Base-by-base conservation (phyloP, 2,888 invertebrate species). In the Hipparchia semele region DNA sequence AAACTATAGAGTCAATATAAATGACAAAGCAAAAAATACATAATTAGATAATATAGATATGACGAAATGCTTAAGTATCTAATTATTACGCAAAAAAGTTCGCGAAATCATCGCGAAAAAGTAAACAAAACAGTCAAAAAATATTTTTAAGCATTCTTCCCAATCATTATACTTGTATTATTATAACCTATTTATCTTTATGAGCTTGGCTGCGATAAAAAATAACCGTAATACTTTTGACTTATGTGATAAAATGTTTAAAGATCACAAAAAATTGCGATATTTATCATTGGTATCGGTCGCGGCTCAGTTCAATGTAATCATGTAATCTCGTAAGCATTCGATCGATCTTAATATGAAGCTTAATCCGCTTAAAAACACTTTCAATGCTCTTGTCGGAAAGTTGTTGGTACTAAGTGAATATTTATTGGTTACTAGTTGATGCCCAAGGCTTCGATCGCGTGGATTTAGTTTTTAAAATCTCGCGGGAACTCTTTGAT, bases 201-300 rank as follows among this genome's bases (percentile, higher is more conserved):
- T 65, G 53, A 53, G 53, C 62, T 51, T 51, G 65, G 53, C 65
- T 12, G 10, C 53, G 53, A 65, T 53, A 65, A 65, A 65, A 65
- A 51, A 39, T 5, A 39, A 39, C 39, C 6, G 12, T 46, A 60
- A 60, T 60, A 45, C 46, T 9, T 12, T 61, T 12, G 60, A 60
- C 45, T 61, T 61, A n/a, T 53, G 1, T 12, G 53, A 65, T 65
- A 65, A 65, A 53, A 23, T 33, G 12, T 51, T 7, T 65, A 33
- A 51, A 51, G 53, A 53, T 12, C 64, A 23, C 12, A 6, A 39
- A 33, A 65, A 65, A 23, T 51, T 65, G 13, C 13, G 56, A 8
- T 33, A 65, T 33, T 33, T 23, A 33, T 64, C 6, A 4, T 39
- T 53, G 33, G 3, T 64, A 23, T 65, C 23, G 23, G 53, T 6